A percentile compares a stretch with the other conserved stretches of the same genome.
Conservation (phyloP, 2,113 vertebrate species). For the Cariama cristata region DNA sequence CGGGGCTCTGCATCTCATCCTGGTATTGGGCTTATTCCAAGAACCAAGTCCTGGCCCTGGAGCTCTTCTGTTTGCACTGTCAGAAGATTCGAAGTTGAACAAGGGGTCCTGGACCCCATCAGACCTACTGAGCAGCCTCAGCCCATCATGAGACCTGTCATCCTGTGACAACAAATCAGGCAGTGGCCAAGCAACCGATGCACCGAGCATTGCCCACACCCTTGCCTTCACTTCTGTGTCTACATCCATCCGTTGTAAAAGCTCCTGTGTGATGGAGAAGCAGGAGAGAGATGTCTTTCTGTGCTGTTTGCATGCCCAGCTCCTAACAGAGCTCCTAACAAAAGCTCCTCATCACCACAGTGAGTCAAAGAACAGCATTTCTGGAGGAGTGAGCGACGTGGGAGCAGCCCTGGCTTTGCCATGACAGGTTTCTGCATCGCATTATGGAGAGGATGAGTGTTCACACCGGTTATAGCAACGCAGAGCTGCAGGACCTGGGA, state of each 20-base stretch:
- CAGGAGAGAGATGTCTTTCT: background rate
- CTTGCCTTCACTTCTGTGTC: background rate
- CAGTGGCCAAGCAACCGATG: accelerated
- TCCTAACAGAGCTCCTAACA: background rate
- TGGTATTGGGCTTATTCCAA: background rate
- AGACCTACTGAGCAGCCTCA: background rate
- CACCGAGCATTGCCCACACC: background rate
- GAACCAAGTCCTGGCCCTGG: background rate
- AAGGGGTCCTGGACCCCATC: background rate
- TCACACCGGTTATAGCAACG: background rate
- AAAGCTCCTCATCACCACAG: background rate
- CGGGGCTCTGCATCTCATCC: background rate
- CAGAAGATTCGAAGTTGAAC: background rate
- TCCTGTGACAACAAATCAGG: background rate
- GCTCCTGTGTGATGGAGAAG: accelerated
- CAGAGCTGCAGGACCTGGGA: background rate
- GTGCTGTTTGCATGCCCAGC: background rate
- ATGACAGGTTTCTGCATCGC: background rate
- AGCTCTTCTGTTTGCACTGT: background rate
- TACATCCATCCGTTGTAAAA: background rate
- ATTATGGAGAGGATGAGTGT: background rate
- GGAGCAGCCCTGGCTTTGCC: background rate
- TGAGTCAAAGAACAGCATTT: constrained; percentile 48
- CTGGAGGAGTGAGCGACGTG: background rate
- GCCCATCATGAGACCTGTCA: background rate